phyloP scores from a whole-genome alignment of 2,888 invertebrate species.

The Volucella bombylans region DNA sequence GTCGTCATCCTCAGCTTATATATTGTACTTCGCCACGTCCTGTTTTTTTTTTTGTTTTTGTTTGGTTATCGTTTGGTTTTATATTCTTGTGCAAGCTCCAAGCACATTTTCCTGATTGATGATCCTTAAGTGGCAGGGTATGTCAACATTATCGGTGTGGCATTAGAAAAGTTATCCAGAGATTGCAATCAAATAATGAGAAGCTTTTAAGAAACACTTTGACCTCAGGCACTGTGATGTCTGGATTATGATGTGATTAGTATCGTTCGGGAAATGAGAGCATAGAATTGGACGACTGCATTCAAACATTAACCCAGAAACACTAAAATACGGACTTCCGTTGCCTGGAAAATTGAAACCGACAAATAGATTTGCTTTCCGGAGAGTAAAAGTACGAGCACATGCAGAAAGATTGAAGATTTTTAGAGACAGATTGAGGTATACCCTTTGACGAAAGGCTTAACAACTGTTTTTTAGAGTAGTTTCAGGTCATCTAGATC shows the following conservation, averaged over 20 bases:
- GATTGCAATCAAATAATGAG: constrained; percentile 74
- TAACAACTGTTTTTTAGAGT: no score
- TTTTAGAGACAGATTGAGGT: no score
- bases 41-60: constrained; percentile 11
- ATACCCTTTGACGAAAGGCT: no score
- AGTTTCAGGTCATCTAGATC: no score
- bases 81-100: constrained; percentile 19
- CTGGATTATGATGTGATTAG: constrained; percentile 69
- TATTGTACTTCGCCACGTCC: constrained; percentile 24
- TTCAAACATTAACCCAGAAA: constrained; percentile 66
- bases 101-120: constrained; percentile 73
- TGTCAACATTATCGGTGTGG: constrained; percentile 72
- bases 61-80: constrained; percentile 9
- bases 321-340: constrained; percentile 28
- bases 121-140: constrained; percentile 72
- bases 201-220: constrained; percentile 71
- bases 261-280: constrained; percentile 44
- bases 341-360: constrained; percentile 2
- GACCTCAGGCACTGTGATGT: constrained; percentile 65
- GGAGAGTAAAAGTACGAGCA: background rate
- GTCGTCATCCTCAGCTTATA: background rate
- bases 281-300: constrained; percentile 31
- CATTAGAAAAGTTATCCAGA: constrained; percentile 69
- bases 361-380: constrained; percentile 13
- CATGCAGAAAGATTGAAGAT: no score